Base-by-base conservation (phyloP, 2,797 vertebrate species). In the Phyllotis vaccarum region DNA sequence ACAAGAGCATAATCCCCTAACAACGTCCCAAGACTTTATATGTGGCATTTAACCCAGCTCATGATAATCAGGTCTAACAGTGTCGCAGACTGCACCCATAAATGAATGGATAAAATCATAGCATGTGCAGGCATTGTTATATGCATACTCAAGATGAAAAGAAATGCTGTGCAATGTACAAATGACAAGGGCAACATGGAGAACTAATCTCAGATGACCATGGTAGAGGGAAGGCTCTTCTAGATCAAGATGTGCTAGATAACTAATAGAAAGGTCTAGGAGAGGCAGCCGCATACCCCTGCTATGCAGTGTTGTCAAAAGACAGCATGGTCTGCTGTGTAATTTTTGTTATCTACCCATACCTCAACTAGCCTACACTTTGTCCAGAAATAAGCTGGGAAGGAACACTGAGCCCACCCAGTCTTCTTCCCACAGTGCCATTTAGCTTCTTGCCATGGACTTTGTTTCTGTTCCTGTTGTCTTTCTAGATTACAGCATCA, bases 211-310 rank as follows among this genome's bases (percentile, higher is more conserved):
- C 49, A 49, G 34, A 94, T n/a, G n/a, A 90, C 37, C 49, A 62
- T 16, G 1, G 13, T 29, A 62, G 27, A 7, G 56, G n/a, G 62
- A 83, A 83, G 29, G 34, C 37, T 49, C 56, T 29, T 88, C 58
- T 54, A 64, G 52, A 46, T 46, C 3, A 37, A 46, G 40, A 12
- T 5, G 19, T 12, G 3, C 37, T 58, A 12, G 31, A n/a, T 85
- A 40, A 46, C 40, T 60, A 31, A 85, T n/a, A 10, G 17, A 37
- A 64, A 90, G 29, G 19, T 37, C 80, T 76, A 78, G 49, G 43
- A 78, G 54, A 68, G 37, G 52, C 60, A 83, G 82, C 34, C 24
- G 72, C 46, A 90, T 89, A 96, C 74, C 76, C 16, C 64, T 66
- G 91, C 37, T 90, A 37, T 52, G 58, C 54, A 74, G 40, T 52